Percentiles rank a stretch among this genome's conserved stretches.
Conservation (phyloP, 2,797 vertebrate species). For the Percopsis omiscomaycus region DNA sequence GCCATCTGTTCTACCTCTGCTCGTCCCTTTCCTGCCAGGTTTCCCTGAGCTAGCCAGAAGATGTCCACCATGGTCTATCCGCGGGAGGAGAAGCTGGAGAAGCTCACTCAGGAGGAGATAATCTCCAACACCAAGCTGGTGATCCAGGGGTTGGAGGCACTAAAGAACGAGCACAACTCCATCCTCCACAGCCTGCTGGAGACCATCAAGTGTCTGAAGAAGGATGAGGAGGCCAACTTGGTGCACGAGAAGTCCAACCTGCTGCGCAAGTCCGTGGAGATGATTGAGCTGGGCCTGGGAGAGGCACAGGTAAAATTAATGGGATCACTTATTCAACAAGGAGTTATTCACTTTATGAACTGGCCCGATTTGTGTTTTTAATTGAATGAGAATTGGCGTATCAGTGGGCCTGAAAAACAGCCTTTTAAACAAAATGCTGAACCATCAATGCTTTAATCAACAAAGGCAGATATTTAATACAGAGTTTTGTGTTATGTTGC, state of each 20-base stretch:
- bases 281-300: conserved; percentile 95
- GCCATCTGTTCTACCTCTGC: not conserved
- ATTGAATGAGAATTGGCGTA: too few species aligned
- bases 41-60: conserved; percentile 63
- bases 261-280: conserved; percentile 95
- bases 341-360: too few species aligned
- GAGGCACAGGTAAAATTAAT: conserved; percentile 88
- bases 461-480: too few species aligned
- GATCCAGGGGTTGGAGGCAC: conserved; percentile 95
- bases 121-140: conserved; percentile 97
- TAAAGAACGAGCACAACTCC: conserved; percentile 97
- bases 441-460: too few species aligned
- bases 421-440: too few species aligned
- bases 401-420: too few species aligned
- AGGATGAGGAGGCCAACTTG: conserved; percentile 95
- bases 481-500: not conserved
- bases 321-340: too few species aligned
- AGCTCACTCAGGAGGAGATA: conserved; percentile 98
- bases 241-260: conserved; percentile 96
- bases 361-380: not conserved
- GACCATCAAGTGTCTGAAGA: conserved; percentile 98
- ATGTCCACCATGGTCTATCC: conserved; percentile 94
- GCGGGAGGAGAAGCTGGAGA: conserved; percentile 92
- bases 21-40: conserved; percentile 51
- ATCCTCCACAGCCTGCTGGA: conserved; percentile 96